Percentiles rank a stretch among this genome's conserved stretches.
Evolutionary conservation across 2,888 invertebrate species (phyloP).

Genomic region (Nephrotoma flavescens): DNA sequence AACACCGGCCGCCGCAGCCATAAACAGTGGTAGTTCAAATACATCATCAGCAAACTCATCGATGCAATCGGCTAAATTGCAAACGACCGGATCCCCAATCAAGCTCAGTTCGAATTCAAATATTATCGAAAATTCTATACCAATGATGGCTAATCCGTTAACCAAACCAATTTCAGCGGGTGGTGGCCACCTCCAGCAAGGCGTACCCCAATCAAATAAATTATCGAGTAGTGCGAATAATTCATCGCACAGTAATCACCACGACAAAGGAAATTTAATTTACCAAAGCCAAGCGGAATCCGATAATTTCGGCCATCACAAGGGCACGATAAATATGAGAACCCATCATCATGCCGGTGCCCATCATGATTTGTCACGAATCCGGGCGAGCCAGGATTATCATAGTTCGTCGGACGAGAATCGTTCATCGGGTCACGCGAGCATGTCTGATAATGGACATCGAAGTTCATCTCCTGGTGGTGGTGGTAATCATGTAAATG

Average conservation of each 20-base stretch:
- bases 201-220: background rate
- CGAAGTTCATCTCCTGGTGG: constrained; percentile 44
- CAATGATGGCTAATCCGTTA: background rate
- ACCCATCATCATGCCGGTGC: constrained; percentile 26
- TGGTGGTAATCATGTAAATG: constrained; percentile 17
- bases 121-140: background rate
- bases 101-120: background rate
- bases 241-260: background rate
- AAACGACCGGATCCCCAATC: background rate
- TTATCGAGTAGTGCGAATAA: background rate
- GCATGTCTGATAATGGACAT: constrained; percentile 82
- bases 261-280: constrained; percentile 3
- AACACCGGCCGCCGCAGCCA: background rate
- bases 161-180: background rate
- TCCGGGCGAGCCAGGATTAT: constrained; percentile 33
- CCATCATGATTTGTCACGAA: constrained; percentile 5
- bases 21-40: background rate
- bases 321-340: constrained; percentile 18
- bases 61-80: background rate
- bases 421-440: constrained; percentile 83
- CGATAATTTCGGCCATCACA: constrained; percentile 7
- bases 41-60: background rate
- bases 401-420: constrained; percentile 82
- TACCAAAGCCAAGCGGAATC: constrained; percentile 5
- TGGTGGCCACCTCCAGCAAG: background rate